Evolutionary conservation across 2,888 invertebrate species (phyloP).

Genomic region (Hypercompe scribonia): DNA sequence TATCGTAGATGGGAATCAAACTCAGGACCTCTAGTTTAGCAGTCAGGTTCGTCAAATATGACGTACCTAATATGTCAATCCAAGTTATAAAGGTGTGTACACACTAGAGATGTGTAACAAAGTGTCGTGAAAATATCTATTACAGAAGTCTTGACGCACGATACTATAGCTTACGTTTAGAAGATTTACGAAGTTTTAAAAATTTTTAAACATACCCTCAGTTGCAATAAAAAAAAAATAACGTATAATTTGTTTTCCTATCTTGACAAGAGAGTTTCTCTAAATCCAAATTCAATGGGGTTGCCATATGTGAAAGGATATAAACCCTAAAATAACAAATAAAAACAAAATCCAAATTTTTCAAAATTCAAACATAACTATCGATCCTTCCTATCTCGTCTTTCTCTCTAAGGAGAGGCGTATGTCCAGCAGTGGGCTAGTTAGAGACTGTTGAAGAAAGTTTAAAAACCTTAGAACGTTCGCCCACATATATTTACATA

Average conservation of each 20-base stretch:
- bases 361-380: no score
- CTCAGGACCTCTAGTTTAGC: no score
- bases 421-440: no score
- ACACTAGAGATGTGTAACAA: slow-evolving; percentile 27
- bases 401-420: no score
- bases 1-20: background rate
- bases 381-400: no score
- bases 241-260: background rate
- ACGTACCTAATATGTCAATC: slow-evolving; percentile 21
- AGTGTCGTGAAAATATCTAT: background rate
- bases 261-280: no score
- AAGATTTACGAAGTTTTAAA: slow-evolving; percentile 21
- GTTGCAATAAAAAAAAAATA: background rate
- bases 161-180: slow-evolving; percentile 40
- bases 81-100: slow-evolving; percentile 23
- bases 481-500: slow-evolving; percentile 40
- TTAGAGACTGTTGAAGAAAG: no score
- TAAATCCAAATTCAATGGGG: no score
- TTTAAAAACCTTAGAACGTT: slow-evolving; percentile 27
- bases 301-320: no score
- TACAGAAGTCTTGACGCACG: slow-evolving; percentile 37
- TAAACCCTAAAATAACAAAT: no score
- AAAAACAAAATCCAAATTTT: no score
- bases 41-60: no score
- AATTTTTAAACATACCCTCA: slow-evolving; percentile 16